Evolutionary conservation across 2,113 vertebrate species (phyloP).

Genomic region (Puma concolor): DNA sequence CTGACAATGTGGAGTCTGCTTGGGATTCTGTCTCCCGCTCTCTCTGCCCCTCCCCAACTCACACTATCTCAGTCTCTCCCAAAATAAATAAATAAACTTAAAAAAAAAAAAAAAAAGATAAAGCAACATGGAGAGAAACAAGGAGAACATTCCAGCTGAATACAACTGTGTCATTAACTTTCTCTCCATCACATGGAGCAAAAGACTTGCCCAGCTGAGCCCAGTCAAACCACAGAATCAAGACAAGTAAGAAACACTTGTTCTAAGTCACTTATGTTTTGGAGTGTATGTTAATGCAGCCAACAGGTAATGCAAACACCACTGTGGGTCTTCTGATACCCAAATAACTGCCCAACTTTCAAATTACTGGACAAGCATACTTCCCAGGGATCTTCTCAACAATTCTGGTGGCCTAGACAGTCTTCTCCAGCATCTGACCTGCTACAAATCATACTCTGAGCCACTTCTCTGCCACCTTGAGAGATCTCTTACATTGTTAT

Average conservation of each 20-base stretch:
- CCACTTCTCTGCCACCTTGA: neutral
- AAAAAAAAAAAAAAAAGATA: no score
- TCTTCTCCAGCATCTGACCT: neutral
- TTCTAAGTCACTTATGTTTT: neutral
- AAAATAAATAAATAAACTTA: no score
- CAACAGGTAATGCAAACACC: neutral
- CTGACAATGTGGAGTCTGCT: no score
- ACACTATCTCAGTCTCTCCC: no score
- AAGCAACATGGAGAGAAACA: neutral
- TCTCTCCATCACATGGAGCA: neutral
- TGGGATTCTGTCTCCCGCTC: no score
- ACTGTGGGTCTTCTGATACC: neutral
- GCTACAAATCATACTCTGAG: neutral
- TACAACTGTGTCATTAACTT: neutral
- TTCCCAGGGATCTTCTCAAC: neutral
- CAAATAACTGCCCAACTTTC: neutral
- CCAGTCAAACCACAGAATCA: neutral
- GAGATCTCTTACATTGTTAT: neutral
- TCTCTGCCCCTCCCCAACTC: no score
- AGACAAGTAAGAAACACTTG: neutral
- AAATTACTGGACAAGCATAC: neutral
- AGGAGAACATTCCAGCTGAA: neutral
- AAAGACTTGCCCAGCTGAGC: neutral
- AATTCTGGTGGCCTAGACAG: neutral
- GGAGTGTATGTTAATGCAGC: neutral